Conservation (phyloP, 2,888 invertebrate species). For the Entomobrya proxima region DNA sequence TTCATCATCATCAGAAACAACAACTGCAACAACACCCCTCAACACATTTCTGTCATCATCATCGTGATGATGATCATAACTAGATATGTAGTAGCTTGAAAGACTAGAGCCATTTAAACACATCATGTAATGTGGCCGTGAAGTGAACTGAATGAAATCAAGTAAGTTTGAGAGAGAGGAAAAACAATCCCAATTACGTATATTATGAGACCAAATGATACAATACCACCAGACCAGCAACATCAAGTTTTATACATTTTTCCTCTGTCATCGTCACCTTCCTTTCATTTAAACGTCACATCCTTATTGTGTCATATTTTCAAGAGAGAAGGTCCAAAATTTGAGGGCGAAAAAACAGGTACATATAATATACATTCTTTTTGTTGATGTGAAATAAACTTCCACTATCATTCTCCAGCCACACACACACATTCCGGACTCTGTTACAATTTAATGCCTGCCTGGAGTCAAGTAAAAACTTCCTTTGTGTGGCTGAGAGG, state of each 20-base stretch:
- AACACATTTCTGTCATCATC: conserved; percentile 46
- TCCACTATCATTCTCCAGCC: not conserved
- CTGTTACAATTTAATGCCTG: not conserved
- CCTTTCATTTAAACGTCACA: conserved; percentile 9
- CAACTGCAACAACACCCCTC: conserved; percentile 37
- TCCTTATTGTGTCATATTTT: conserved; percentile 22
- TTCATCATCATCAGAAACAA: conserved; percentile 25
- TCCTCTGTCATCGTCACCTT: conserved; percentile 28
- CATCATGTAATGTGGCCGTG: conserved; percentile 5
- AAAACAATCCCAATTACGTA: conserved; percentile 57
- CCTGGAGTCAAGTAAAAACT: not conserved
- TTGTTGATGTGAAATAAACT: not conserved
- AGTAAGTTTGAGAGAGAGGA: not conserved
- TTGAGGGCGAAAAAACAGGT: conserved; percentile 4
- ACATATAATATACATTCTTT: not conserved
- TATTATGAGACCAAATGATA: conserved; percentile 42
- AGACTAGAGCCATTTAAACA: conserved; percentile 7
- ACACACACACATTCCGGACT: not conserved
- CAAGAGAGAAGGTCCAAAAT: not conserved
- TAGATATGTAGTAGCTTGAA: not conserved
- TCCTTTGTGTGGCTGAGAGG: not conserved
- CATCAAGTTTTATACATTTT: not conserved
- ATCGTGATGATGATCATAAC: conserved; percentile 5
- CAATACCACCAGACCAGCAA: conserved; percentile 13
- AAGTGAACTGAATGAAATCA: conserved; percentile 40